Evolutionary conservation across 2,888 invertebrate species (phyloP).

Genomic region (Chymomyza caudatula): DNA sequence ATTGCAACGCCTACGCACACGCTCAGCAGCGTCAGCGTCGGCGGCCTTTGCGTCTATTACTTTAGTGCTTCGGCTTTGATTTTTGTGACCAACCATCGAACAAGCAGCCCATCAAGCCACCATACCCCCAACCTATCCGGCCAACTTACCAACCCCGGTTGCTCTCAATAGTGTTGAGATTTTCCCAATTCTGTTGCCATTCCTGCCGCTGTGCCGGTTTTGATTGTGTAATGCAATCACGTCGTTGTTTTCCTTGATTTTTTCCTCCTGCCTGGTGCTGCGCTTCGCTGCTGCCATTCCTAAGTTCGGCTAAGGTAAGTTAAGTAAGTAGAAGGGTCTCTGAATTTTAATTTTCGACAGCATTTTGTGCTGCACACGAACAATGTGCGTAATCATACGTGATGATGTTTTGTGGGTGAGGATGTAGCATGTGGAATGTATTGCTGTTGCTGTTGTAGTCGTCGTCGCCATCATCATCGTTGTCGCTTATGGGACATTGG

Average conservation of each 20-base stretch:
- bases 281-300: no score
- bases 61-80: conserved; percentile 67
- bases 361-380: conserved; percentile 65
- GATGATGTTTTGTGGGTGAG: conserved; percentile 55
- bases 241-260: conserved; percentile 65
- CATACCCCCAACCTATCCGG: background rate
- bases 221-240: conserved; percentile 76
- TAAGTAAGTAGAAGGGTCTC: conserved; percentile 61
- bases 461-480: conserved; percentile 37
- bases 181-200: background rate
- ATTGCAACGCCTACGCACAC: conserved; percentile 75
- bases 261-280: no score
- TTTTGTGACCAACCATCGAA: conserved; percentile 32
- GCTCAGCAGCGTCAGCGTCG: conserved; percentile 34
- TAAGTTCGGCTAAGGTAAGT: conserved; percentile 45
- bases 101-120: background rate
- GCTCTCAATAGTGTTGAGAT: background rate
- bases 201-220: conserved; percentile 56
- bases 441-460: conserved; percentile 24
- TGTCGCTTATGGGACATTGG: conserved; percentile 12
- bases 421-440: conserved; percentile 3
- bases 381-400: conserved; percentile 77
- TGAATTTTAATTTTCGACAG: conserved; percentile 75
- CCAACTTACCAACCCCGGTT: background rate
- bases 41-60: conserved; percentile 48